Conservation (phyloP, 2,113 vertebrate species). For the Leucopsar rothschildi region DNA sequence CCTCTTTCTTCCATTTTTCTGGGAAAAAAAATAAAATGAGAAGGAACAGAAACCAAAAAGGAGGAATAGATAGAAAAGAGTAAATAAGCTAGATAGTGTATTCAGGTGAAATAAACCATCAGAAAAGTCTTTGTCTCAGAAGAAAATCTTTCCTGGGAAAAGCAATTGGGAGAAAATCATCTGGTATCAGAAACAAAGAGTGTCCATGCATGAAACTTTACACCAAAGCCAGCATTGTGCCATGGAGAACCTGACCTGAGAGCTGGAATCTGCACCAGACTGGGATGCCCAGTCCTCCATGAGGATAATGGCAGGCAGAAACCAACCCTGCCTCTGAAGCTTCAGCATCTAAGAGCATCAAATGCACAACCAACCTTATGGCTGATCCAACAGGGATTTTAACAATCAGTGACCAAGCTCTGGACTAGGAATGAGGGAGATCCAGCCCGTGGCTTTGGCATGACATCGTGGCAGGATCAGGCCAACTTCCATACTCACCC, state of each 20-base stretch:
- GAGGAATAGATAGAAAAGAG: neutral
- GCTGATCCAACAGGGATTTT: neutral
- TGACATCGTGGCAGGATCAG: fast-evolving
- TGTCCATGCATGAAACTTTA: fast-evolving
- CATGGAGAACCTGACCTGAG: neutral
- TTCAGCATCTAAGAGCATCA: neutral
- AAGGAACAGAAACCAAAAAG: neutral
- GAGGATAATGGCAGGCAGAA: neutral
- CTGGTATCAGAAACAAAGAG: neutral
- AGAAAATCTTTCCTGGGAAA: neutral
- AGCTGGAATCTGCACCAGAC: neutral
- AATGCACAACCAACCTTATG: neutral
- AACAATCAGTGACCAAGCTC: neutral
- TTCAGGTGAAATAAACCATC: neutral
- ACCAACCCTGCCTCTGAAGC: neutral
- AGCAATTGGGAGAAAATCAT: neutral
- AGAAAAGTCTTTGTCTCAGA: neutral
- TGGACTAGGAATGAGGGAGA: neutral
- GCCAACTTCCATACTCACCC: neutral
- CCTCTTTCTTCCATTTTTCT: neutral
- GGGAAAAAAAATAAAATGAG: neutral
- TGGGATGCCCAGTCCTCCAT: neutral
- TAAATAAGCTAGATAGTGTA: too few species aligned
- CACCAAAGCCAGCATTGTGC: fast-evolving
- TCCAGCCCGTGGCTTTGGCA: neutral